A percentile compares a stretch with the other conserved stretches of the same genome.
phyloP scores from a whole-genome alignment of 2,113 vertebrate species.

The Anarhynchus alexandrinus region DNA sequence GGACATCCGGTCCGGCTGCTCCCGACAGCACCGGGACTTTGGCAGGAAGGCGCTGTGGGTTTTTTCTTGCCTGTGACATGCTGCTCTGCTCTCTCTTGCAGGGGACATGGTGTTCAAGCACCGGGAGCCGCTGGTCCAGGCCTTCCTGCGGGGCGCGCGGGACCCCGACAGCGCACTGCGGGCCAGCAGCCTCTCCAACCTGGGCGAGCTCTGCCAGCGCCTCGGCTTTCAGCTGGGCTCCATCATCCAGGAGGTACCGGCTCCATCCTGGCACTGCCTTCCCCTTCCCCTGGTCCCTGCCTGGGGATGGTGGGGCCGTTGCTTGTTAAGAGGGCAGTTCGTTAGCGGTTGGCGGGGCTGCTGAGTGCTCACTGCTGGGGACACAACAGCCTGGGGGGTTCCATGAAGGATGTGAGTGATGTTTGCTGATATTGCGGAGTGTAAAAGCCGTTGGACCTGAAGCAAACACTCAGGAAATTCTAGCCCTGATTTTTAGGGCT shows the following conservation, averaged over 20 bases:
- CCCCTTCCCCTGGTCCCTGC: background rate
- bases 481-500: background rate
- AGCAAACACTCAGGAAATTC: background rate
- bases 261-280: background rate
- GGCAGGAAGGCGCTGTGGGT: background rate
- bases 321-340: background rate
- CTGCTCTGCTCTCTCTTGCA: conserved; percentile 30
- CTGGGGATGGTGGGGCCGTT: rapidly evolving
- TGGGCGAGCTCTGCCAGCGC: conserved; percentile 89
- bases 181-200: conserved; percentile 93
- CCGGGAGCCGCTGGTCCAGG: conserved; percentile 78
- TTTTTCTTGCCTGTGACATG: background rate
- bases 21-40: background rate
- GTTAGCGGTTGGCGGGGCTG: background rate
- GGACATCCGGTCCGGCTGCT: background rate
- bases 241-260: conserved; percentile 85
- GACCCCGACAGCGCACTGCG: conserved; percentile 78
- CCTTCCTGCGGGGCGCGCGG: conserved; percentile 82
- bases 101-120: conserved; percentile 87
- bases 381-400: background rate
- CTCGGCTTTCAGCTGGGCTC: conserved; percentile 86
- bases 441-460: background rate
- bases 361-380: background rate
- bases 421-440: background rate
- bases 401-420: background rate